A percentile compares a stretch with the other conserved stretches of the same genome.
Evolutionary conservation across 2,888 invertebrate genomes (phyloP).

Genomic region (Leuctra nigra): DNA sequence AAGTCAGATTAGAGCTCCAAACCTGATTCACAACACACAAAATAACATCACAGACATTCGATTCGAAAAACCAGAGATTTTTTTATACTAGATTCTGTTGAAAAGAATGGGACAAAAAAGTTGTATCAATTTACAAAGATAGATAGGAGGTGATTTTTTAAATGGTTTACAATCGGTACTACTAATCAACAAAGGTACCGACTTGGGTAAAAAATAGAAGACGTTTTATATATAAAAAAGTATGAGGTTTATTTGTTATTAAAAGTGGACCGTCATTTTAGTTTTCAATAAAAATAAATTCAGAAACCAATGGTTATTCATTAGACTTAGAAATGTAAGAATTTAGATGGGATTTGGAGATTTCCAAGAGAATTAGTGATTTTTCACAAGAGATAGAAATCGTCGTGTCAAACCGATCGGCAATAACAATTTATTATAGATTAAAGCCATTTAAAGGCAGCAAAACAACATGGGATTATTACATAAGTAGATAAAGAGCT

Average conservation of each 20-base stretch:
- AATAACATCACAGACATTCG: constrained; percentile 1
- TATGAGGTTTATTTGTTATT: not conserved
- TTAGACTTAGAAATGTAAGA: not conserved
- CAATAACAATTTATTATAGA: too few relatives aligned
- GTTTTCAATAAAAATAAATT: not conserved
- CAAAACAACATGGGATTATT: too few relatives aligned
- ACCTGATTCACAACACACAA: constrained; percentile 6
- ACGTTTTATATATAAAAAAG: too few relatives aligned
- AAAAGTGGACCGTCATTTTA: not conserved
- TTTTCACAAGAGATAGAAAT: too few relatives aligned
- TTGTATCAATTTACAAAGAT: constrained; percentile 11
- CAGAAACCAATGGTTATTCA: not conserved
- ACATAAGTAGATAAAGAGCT: too few relatives aligned
- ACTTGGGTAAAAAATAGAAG: not conserved
- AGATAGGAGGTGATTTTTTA: constrained; percentile 15
- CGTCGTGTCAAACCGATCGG: too few relatives aligned
- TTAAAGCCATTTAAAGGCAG: too few relatives aligned
- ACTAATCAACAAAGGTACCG: constrained; percentile 16
- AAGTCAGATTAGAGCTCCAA: too few relatives aligned
- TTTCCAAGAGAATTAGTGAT: too few relatives aligned
- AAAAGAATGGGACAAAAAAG: constrained; percentile 7
- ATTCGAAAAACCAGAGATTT: not conserved
- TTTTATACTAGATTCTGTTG: not conserved
- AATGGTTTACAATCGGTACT: constrained; percentile 14
- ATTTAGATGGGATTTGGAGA: too few relatives aligned